Evolutionary conservation across 2,113 vertebrate genomes (phyloP).

Genomic region (Prionailurus bengalensis): DNA sequence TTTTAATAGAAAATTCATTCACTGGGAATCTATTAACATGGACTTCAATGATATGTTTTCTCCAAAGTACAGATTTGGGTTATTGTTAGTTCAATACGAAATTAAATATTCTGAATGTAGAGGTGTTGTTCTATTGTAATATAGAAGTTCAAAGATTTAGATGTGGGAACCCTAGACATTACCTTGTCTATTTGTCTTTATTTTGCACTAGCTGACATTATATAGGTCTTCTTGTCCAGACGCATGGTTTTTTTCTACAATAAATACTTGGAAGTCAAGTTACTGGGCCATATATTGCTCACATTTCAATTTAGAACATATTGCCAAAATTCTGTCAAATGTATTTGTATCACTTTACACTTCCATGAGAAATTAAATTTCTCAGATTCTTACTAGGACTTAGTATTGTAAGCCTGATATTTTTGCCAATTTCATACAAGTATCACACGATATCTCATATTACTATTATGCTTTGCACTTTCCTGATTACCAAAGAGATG

Average conservation of each 20-base stretch:
- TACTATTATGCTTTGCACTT: background rate
- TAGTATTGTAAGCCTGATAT: background rate
- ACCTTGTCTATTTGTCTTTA: background rate
- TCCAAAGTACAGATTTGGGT: conserved; percentile 58
- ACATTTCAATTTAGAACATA: background rate
- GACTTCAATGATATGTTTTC: conserved; percentile 83
- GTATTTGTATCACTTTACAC: background rate
- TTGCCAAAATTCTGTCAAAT: background rate
- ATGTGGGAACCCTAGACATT: background rate
- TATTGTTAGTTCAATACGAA: conserved; percentile 66
- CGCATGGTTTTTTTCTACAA: background rate
- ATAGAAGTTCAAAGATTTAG: background rate
- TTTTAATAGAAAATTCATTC: conserved; percentile 86
- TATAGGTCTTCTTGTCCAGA: background rate
- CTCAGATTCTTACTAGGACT: background rate
- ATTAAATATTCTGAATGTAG: conserved; percentile 48
- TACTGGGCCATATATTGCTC: background rate
- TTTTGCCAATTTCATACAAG: background rate
- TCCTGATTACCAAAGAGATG: background rate
- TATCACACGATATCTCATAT: background rate
- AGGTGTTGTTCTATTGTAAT: conserved; percentile 31
- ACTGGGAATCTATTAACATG: conserved; percentile 86
- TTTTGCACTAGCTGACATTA: conserved; percentile 27
- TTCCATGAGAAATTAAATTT: background rate
- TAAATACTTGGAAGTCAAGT: background rate